phyloP scores from a whole-genome alignment of 92 coral and sea anemone species.

The Virgularia gustaviana region DNA sequence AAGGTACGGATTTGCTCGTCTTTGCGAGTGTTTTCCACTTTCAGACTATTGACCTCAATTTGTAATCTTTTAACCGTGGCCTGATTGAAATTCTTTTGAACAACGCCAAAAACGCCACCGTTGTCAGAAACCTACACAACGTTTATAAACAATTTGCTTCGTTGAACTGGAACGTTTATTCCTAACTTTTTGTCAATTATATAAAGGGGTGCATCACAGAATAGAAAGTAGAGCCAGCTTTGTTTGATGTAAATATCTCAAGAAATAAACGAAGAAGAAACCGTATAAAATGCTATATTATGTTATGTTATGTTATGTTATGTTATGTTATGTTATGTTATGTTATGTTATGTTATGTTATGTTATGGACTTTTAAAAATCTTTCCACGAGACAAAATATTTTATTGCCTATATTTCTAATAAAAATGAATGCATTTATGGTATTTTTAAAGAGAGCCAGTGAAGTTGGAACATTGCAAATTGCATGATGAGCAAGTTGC shows the following conservation, averaged over 20 bases:
- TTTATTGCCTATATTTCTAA: too few species aligned
- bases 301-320: too few species aligned
- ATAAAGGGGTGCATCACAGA: too few species aligned
- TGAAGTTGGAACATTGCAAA: background rate
- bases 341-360: too few species aligned
- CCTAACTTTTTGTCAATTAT: too few species aligned
- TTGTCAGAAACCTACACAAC: slow-evolving; percentile 9
- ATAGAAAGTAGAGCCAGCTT: background rate
- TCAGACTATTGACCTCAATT: slow-evolving; percentile 5
- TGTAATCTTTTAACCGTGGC: slow-evolving; percentile 11
- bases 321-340: too few species aligned
- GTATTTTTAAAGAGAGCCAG: background rate
- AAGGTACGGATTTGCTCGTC: slow-evolving; percentile 1
- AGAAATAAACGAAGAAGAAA: background rate
- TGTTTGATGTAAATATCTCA: background rate
- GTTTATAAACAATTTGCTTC: background rate
- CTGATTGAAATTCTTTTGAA: slow-evolving; percentile 17
- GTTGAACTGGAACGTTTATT: background rate
- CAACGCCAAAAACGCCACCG: slow-evolving; percentile 9
- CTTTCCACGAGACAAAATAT: background rate
- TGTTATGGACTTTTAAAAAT: too few species aligned
- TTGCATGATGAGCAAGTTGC: too few species aligned
- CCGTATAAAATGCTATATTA: too few species aligned
- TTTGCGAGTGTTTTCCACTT: slow-evolving; percentile 13
- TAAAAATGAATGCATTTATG: slow-evolving; percentile 10